Conservation (phyloP, 2,797 vertebrate genomes). For the Xyrichtys novacula region DNA sequence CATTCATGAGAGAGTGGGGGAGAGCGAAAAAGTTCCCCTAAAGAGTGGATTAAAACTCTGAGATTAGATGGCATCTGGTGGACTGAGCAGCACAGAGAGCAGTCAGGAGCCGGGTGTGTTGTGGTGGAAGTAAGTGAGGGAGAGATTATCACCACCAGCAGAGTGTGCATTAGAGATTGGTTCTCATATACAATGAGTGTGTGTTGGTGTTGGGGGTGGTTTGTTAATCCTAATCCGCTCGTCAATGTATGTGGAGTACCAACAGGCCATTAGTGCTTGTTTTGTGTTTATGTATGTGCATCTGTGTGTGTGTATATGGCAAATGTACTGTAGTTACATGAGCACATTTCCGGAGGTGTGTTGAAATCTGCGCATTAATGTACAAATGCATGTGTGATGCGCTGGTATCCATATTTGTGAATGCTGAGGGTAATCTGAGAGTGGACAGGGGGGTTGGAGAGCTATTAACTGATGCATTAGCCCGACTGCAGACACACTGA, state of each 20-base stretch:
- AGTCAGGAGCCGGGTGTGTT: conserved; percentile 49
- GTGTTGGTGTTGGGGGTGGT: conserved; percentile 29
- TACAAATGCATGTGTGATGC: conserved; percentile 15
- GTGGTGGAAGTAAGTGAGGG: conserved; percentile 16
- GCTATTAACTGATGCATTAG: conserved; percentile 80
- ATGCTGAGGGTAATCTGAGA: conserved; percentile 74
- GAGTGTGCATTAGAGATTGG: conserved; percentile 75
- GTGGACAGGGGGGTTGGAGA: conserved; percentile 61
- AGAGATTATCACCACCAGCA: conserved; percentile 61
- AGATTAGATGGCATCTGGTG: conserved; percentile 76
- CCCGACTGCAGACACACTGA: conserved; percentile 51
- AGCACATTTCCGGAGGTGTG: conserved; percentile 8
- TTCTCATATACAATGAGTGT: conserved; percentile 35
- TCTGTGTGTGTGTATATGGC: not conserved
- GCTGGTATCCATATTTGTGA: conserved; percentile 30
- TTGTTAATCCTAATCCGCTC: conserved; percentile 75
- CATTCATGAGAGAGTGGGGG: conserved; percentile 16
- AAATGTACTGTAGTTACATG: conserved; percentile 10
- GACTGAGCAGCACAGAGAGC: conserved; percentile 69
- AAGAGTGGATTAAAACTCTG: conserved; percentile 67
- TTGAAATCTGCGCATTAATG: conserved; percentile 6
- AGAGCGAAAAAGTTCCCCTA: conserved; percentile 13
- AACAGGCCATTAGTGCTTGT: conserved; percentile 59
- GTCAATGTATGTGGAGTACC: conserved; percentile 44
- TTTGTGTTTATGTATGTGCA: conserved; percentile 22